Evolutionary conservation across 1,140 invertebrate genomes (phyloP).

Genomic region (Anastatus disparis): DNA sequence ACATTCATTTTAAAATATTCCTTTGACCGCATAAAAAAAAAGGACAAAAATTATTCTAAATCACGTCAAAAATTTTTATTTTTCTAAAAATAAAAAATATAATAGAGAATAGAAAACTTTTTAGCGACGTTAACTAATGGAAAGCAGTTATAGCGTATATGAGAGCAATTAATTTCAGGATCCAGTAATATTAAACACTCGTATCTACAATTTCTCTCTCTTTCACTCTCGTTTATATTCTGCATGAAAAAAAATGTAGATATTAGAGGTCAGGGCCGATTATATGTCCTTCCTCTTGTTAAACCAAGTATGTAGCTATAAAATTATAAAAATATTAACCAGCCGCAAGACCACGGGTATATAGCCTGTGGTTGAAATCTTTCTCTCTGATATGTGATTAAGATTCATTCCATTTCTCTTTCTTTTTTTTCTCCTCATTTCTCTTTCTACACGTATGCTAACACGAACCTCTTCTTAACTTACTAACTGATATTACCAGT

Average conservation of each 20-base stretch:
- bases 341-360: constrained; percentile 42
- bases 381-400: no score
- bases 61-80: no score
- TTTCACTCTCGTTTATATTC: not conserved
- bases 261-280: constrained; percentile 20
- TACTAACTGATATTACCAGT: not conserved
- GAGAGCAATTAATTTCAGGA: constrained; percentile 1
- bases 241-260: not conserved
- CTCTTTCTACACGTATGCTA: no score
- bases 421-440: not conserved
- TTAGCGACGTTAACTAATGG: not conserved
- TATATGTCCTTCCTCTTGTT: not conserved
- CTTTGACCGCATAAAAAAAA: no score
- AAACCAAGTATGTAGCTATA: not conserved
- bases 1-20: no score
- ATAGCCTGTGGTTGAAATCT: constrained; percentile 42
- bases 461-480: no score
- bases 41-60: no score
- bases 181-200: constrained; percentile 13
- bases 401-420: not conserved
- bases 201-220: no score
- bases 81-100: no score
- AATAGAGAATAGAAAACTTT: no score
- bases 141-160: not conserved
- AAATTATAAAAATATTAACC: constrained; percentile 56